Conservation (phyloP, 2,113 vertebrate genomes). For the Hipposideros armiger region DNA sequence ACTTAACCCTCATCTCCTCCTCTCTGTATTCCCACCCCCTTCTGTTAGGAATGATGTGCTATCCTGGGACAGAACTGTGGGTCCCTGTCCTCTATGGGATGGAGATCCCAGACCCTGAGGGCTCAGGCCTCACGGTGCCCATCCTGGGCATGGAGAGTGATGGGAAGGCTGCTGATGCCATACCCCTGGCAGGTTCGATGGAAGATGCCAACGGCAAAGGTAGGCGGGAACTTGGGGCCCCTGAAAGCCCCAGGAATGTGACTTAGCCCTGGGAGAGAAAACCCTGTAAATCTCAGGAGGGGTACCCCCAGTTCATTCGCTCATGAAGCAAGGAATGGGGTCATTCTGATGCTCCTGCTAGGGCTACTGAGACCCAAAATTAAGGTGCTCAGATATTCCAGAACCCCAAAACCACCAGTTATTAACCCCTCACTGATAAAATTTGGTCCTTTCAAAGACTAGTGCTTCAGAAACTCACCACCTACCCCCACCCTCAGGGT, state of each 20-base stretch:
- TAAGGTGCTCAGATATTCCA: neutral
- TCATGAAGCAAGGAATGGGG: neutral
- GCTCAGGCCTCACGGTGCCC: constrained; percentile 92
- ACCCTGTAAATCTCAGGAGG: neutral
- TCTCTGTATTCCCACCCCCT: neutral
- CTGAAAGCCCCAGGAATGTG: neutral
- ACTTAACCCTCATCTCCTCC: neutral
- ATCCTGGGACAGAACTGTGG: constrained; percentile 86
- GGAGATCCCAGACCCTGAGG: constrained; percentile 93
- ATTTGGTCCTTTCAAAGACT: neutral
- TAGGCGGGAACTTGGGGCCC: constrained; percentile 54
- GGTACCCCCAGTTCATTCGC: too few relatives aligned
- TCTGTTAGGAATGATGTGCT: constrained; percentile 89
- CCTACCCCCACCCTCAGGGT: neutral
- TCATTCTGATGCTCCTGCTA: neutral
- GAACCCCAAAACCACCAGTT: neutral
- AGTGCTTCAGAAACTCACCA: neutral
- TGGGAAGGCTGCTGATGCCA: constrained; percentile 83
- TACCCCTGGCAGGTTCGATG: constrained; percentile 92
- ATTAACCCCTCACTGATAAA: neutral
- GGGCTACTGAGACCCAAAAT: neutral
- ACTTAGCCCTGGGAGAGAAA: neutral
- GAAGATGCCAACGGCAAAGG: constrained; percentile 93
- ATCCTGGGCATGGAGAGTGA: constrained; percentile 91
- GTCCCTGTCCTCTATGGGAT: constrained; percentile 91